phyloP scores from a whole-genome alignment of 2,888 invertebrate genomes.

The Hipparchia semele region DNA sequence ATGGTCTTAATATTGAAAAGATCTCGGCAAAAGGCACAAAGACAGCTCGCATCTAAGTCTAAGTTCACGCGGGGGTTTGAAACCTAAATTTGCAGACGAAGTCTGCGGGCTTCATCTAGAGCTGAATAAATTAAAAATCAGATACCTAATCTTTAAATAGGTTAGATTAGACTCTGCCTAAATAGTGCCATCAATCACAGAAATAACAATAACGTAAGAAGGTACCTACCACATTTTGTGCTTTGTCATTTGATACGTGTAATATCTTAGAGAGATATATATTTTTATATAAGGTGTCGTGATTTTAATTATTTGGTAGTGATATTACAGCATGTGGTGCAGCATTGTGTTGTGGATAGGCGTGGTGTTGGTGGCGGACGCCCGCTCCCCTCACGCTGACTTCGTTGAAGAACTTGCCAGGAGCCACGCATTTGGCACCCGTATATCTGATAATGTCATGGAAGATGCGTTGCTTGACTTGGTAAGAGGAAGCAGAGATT shows the following conservation, averaged over 20 bases:
- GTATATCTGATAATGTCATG: slow-evolving; percentile 57
- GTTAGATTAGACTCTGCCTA: neutral
- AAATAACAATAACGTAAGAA: neutral
- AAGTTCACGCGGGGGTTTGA: no score
- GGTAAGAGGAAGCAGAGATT: slow-evolving; percentile 45
- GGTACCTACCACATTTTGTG: neutral
- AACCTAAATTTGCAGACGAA: no score
- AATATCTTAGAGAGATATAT: neutral
- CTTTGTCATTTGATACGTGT: neutral
- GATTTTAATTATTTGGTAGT: neutral
- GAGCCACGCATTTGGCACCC: slow-evolving; percentile 42
- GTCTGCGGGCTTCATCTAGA: no score
- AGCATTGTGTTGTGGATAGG: slow-evolving; percentile 41
- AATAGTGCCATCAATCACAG: neutral
- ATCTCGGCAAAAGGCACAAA: no score
- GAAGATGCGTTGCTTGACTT: slow-evolving; percentile 68
- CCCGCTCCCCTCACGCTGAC: slow-evolving; percentile 53
- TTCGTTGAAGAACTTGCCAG: slow-evolving; percentile 50
- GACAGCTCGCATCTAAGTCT: no score
- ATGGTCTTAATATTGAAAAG: no score
- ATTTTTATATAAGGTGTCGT: neutral
- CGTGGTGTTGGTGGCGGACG: slow-evolving; percentile 40
- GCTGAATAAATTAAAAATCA: no score
- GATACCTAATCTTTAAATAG: neutral
- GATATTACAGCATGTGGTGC: slow-evolving; percentile 42